Conservation (phyloP, 2,888 invertebrate species). For the Athetis lepigone region DNA sequence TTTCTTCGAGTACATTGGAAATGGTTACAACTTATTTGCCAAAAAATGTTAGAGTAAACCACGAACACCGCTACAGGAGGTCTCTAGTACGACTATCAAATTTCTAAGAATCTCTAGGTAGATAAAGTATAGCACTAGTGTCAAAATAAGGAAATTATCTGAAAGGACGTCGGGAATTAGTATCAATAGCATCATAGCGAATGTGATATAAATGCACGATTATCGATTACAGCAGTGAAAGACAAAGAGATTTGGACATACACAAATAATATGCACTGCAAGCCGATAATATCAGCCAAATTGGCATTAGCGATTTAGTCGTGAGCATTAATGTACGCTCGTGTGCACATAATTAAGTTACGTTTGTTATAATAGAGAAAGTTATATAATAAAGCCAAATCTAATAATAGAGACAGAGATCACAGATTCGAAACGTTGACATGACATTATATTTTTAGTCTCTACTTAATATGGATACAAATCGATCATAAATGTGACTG, state of each 20-base stretch:
- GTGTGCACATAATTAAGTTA: slow-evolving; percentile 80
- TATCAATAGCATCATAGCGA: slow-evolving; percentile 53
- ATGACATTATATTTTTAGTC: not conserved
- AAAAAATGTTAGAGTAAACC: slow-evolving; percentile 1
- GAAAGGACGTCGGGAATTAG: slow-evolving; percentile 14
- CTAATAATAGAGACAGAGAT: slow-evolving; percentile 18
- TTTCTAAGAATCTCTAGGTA: not conserved
- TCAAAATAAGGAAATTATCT: slow-evolving; percentile 12
- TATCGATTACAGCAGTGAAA: slow-evolving; percentile 71
- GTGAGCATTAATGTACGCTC: slow-evolving; percentile 83
- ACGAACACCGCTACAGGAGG: not conserved
- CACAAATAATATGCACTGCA: slow-evolving; percentile 67
- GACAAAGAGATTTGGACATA: slow-evolving; percentile 79
- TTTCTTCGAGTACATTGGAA: not conserved
- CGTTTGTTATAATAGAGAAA: slow-evolving; percentile 58
- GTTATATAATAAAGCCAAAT: slow-evolving; percentile 62
- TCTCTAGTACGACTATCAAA: not conserved
- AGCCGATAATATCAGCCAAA: slow-evolving; percentile 79
- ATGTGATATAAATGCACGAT: slow-evolving; percentile 67
- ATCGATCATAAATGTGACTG: slow-evolving; percentile 45
- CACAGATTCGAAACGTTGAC: slow-evolving; percentile 23
- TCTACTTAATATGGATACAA: slow-evolving; percentile 23
- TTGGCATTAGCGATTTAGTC: slow-evolving; percentile 78
- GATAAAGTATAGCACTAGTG: not conserved
- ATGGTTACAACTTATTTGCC: not conserved